A percentile compares a stretch with the other conserved stretches of the same genome.
Conservation (phyloP, 2,113 vertebrate species). For the Psilopogon haemacephalus region DNA sequence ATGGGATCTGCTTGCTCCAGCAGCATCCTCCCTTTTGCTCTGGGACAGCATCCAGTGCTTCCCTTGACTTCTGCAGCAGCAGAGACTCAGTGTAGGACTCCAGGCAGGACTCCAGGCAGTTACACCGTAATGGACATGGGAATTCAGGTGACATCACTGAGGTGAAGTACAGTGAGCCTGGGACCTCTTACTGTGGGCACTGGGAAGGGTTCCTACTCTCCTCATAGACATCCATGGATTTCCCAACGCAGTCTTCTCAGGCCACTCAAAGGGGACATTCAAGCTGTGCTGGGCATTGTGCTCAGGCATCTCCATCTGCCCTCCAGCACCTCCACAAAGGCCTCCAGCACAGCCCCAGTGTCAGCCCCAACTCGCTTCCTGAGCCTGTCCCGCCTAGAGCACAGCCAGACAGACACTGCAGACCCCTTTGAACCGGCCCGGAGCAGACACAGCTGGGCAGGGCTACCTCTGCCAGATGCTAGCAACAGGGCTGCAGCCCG, state of each 20-base stretch:
- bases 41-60: not conserved
- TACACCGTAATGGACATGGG: not conserved
- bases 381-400: not conserved
- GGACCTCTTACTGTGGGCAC: not conserved
- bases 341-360: not conserved
- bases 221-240: rapidly evolving
- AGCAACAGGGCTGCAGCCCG: not conserved
- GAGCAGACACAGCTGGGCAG: not conserved
- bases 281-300: rapidly evolving
- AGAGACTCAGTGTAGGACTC: rapidly evolving
- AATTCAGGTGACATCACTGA: not conserved
- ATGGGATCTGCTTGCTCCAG: not conserved
- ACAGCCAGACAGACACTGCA: not conserved
- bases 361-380: not conserved
- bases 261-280: not conserved
- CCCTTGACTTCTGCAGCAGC: not conserved
- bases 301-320: not conserved
- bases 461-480: not conserved
- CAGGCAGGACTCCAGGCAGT: not conserved
- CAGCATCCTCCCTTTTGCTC: not conserved
- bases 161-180: not conserved
- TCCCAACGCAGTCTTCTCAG: not conserved
- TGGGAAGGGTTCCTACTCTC: rapidly evolving
- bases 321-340: not conserved
- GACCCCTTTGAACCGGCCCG: not conserved